Conservation (phyloP, 2,797 vertebrate species). For the Argyrosomus regius region DNA sequence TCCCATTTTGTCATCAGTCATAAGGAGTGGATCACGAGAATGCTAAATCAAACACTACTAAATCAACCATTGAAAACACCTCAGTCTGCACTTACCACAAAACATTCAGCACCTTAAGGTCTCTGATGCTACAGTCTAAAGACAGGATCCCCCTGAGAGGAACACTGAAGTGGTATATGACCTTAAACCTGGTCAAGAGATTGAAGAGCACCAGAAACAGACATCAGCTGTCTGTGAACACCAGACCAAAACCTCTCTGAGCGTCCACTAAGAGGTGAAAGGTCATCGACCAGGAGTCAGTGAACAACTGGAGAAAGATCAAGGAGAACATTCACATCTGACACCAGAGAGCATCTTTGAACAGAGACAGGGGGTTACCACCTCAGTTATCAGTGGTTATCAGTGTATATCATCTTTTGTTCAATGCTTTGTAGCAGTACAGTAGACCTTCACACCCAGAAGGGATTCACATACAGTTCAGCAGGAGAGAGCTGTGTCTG, state of each 20-base stretch:
- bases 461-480: background rate
- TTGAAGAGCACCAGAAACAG: background rate
- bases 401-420: too few species aligned
- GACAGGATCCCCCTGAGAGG: too few species aligned
- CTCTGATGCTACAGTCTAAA: too few species aligned
- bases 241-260: too few species aligned
- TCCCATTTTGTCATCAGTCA: too few species aligned
- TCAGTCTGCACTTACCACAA: too few species aligned
- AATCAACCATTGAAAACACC: too few species aligned
- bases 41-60: too few species aligned
- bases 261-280: background rate
- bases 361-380: background rate
- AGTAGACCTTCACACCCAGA: background rate
- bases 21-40: too few species aligned
- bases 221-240: background rate
- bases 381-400: background rate
- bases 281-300: background rate
- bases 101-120: too few species aligned
- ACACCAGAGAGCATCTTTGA: background rate
- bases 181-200: background rate
- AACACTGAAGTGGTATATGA: too few species aligned
- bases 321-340: background rate
- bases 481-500: background rate
- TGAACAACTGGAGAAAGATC: background rate
- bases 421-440: too few species aligned